A percentile compares a stretch with the other conserved stretches of the same genome.
phyloP scores from a whole-genome alignment of 2,888 invertebrate genomes.

The Aphodius granarius region DNA sequence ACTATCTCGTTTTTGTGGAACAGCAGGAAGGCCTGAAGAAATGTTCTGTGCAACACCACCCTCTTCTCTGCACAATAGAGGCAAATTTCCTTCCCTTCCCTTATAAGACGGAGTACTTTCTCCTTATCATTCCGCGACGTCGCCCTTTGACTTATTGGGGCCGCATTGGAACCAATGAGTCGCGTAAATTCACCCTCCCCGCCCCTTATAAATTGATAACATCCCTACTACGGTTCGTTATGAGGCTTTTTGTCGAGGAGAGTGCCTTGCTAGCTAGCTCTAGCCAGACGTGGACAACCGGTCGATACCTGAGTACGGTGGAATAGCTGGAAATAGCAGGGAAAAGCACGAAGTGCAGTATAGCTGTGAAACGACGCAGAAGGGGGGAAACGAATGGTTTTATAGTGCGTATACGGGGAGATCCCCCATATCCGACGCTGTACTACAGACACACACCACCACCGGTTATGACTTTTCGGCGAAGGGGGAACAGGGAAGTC shows the following conservation, averaged over 20 bases:
- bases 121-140: conserved; percentile 25
- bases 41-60: background rate
- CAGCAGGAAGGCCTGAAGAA: background rate
- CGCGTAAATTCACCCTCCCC: conserved; percentile 33
- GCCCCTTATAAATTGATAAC: conserved; percentile 31
- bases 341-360: background rate
- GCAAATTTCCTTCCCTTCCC: background rate
- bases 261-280: no score
- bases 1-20: background rate
- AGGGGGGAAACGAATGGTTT: conserved; percentile 21
- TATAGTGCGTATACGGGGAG: conserved; percentile 30
- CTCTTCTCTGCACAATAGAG: background rate
- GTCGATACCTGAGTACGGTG: conserved; percentile 24
- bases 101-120: conserved; percentile 13
- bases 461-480: conserved; percentile 8
- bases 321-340: background rate
- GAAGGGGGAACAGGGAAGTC: conserved; percentile 16
- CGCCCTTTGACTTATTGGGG: conserved; percentile 33
- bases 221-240: conserved; percentile 30
- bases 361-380: background rate
- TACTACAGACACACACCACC: conserved; percentile 2
- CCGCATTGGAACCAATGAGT: conserved; percentile 32
- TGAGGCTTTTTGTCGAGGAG: conserved; percentile 20
- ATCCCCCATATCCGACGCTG: conserved; percentile 26
- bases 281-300: conserved; percentile 18